These are phyloP conservation scores for Montipora capitata DNA, from an alignment of 92 coral and sea anemone genomes.

Conservation along the genomic window DNA sequence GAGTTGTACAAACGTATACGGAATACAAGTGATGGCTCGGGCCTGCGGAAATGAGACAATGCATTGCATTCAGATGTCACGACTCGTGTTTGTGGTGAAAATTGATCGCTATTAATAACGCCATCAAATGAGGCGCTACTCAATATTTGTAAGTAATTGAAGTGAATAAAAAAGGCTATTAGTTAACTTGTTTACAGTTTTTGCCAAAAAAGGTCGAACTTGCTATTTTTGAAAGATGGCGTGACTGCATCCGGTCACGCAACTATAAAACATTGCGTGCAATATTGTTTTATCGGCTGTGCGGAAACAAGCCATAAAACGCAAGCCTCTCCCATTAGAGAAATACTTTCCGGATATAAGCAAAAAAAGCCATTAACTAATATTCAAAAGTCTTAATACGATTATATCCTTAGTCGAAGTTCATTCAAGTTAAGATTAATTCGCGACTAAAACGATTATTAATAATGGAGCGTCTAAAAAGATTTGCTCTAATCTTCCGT, in stretches of 20 bases:
- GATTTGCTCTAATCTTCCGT: no score
- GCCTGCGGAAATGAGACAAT: neutral
- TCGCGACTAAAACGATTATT: no score
- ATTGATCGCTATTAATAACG: neutral
- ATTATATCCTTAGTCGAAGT: no score
- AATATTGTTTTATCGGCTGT: neutral
- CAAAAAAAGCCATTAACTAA: no score
- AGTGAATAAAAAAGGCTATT: neutral
- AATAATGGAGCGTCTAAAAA: neutral
- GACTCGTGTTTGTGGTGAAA: neutral
- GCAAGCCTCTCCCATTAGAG: no score
- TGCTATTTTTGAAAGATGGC: neutral
- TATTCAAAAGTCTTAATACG: no score
- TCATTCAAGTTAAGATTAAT: no score
- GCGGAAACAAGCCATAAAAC: neutral
- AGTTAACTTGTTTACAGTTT: neutral
- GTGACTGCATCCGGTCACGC: conserved; percentile 5
- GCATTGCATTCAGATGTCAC: neutral
- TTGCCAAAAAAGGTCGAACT: neutral
- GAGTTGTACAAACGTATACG: neutral
- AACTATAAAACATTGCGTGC: conserved; percentile 2
- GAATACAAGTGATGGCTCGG: conserved; percentile 5
- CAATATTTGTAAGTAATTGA: neutral
- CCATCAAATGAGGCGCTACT: neutral
- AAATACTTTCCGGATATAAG: neutral